Percentiles rank a stretch among this genome's conserved stretches.
Evolutionary conservation across 2,888 invertebrate genomes (phyloP).

Genomic region (Eudasyphora cyanicolor): DNA sequence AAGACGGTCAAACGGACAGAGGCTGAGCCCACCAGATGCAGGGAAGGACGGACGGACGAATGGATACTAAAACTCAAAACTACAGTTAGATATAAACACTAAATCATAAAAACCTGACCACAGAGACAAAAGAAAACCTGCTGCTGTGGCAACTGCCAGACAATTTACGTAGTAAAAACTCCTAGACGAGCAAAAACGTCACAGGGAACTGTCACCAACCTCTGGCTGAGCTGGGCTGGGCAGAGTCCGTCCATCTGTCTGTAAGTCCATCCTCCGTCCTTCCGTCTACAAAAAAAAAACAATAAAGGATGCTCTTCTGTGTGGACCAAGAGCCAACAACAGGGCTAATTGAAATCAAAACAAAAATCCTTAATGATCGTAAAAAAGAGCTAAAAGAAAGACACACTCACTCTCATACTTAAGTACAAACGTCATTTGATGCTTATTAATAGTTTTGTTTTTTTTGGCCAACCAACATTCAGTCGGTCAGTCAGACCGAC

Average conservation of each 20-base stretch:
- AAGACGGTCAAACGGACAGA: background rate
- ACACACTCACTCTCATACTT: constrained; percentile 63
- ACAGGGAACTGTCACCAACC: constrained; percentile 29
- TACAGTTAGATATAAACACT: constrained; percentile 75
- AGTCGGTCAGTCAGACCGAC: constrained; percentile 17
- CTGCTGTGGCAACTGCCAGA: constrained; percentile 44
- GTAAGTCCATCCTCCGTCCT: too few species aligned
- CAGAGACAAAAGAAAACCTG: constrained; percentile 56
- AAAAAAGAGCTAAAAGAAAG: constrained; percentile 70
- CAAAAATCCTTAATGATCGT: constrained; percentile 74
- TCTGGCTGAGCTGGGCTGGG: background rate
- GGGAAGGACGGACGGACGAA: background rate
- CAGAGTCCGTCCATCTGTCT: background rate
- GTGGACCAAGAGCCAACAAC: constrained; percentile 59
- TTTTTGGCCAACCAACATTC: constrained; percentile 19
- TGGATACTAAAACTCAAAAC: constrained; percentile 66
- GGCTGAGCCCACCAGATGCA: background rate
- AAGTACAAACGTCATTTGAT: constrained; percentile 69
- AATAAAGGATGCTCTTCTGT: constrained; percentile 23
- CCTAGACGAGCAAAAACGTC: background rate
- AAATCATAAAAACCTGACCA: constrained; percentile 73
- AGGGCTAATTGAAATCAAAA: constrained; percentile 76
- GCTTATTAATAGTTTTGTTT: constrained; percentile 33
- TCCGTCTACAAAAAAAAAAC: background rate
- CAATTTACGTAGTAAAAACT: constrained; percentile 24